A percentile compares a stretch with the other conserved stretches of the same genome.
Conservation (phyloP, 2,888 invertebrate species). For the Hyposoter didymator region DNA sequence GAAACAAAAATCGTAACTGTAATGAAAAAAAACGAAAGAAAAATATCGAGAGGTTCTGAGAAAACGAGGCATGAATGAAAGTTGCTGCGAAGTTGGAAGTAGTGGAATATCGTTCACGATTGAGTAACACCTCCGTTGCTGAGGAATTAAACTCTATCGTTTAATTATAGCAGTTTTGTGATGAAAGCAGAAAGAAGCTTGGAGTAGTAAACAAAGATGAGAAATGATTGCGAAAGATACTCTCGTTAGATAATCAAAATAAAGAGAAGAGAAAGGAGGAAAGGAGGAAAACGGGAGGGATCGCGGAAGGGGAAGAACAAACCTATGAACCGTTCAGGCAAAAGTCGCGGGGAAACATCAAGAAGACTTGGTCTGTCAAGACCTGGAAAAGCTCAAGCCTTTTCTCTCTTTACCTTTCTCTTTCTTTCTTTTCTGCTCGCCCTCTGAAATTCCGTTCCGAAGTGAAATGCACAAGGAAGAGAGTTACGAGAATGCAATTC, state of each 20-base stretch:
- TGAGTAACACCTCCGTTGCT: neutral
- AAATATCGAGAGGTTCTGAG: neutral
- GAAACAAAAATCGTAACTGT: too few relatives aligned
- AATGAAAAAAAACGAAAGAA: neutral
- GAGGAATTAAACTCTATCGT: neutral
- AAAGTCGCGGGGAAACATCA: conserved; percentile 43
- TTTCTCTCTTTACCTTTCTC: conserved; percentile 8
- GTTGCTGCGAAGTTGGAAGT: neutral
- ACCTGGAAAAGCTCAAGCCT: conserved; percentile 20
- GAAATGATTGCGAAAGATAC: conserved; percentile 6
- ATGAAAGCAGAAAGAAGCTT: conserved; percentile 18
- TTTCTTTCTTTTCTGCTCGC: conserved; percentile 3
- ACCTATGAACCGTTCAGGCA: conserved; percentile 48
- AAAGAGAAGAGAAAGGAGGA: conserved; percentile 15
- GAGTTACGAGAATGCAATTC: conserved; percentile 72
- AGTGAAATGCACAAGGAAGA: conserved; percentile 73
- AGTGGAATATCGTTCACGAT: neutral
- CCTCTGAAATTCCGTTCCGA: conserved; percentile 64
- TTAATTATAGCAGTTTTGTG: neutral
- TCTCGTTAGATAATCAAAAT: conserved; percentile 36
- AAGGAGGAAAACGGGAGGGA: conserved; percentile 11
- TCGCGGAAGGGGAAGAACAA: conserved; percentile 38
- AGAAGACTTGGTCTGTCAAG: conserved; percentile 29
- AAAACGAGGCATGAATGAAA: neutral
- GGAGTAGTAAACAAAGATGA: conserved; percentile 26